phyloP scores from a whole-genome alignment of 1,140 invertebrate species.

The Drosophila erecta region DNA sequence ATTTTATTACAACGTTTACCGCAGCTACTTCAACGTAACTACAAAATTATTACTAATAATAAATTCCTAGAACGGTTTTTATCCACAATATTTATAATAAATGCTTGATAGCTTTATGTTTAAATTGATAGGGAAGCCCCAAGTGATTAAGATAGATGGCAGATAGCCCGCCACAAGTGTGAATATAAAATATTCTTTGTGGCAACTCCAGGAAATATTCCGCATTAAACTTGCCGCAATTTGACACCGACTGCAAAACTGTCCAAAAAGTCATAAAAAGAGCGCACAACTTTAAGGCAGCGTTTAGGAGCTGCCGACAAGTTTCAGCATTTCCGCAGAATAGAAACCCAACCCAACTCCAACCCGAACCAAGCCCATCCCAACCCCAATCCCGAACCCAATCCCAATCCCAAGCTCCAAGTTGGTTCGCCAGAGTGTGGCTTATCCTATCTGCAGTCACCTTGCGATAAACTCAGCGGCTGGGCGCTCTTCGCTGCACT shows the following conservation, averaged over 20 bases:
- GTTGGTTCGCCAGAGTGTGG: constrained; percentile 19
- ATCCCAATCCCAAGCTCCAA: background rate
- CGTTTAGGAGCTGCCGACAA: constrained; percentile 73
- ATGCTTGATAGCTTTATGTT: background rate
- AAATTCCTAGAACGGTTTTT: too few relatives aligned
- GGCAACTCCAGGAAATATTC: constrained; percentile 40
- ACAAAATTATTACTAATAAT: too few relatives aligned
- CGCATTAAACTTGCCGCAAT: constrained; percentile 34
- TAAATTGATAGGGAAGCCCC: background rate
- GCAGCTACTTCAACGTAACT: too few relatives aligned
- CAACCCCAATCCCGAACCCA: constrained; percentile 4
- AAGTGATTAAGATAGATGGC: constrained; percentile 10
- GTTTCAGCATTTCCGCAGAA: constrained; percentile 75
- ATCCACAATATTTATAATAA: too few relatives aligned
- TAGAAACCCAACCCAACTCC: constrained; percentile 36
- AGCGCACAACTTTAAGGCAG: constrained; percentile 65
- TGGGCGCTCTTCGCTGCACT: constrained; percentile 50
- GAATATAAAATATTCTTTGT: constrained; percentile 32
- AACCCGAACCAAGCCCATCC: constrained; percentile 11
- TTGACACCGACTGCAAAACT: constrained; percentile 29
- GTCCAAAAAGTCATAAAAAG: constrained; percentile 62
- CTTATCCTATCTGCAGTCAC: constrained; percentile 60
- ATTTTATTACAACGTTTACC: too few relatives aligned
- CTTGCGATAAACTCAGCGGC: constrained; percentile 68
- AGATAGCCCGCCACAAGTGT: constrained; percentile 20